phyloP scores from a whole-genome alignment of 1,140 invertebrate genomes.

The Caenorhabditis briggsae region DNA sequence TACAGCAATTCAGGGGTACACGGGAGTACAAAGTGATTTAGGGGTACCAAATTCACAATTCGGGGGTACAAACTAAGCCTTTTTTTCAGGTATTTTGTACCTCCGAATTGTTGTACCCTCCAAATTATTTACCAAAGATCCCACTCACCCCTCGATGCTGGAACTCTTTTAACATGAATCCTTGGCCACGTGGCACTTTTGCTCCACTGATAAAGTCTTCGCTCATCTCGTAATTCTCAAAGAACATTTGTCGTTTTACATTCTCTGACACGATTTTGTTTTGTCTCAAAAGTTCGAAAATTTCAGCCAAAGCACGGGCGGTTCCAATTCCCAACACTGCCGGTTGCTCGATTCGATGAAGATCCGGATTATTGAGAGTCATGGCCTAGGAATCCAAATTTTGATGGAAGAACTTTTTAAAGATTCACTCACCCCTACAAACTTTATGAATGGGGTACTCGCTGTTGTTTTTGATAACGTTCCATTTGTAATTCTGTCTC shows the following conservation, averaged over 20 bases:
- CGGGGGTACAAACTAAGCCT: neutral
- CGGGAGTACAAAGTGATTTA: too few relatives aligned
- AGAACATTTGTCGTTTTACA: neutral
- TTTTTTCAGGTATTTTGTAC: neutral
- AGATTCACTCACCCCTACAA: constrained; percentile 18
- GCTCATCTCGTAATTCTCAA: constrained; percentile 30
- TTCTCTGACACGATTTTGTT: constrained; percentile 36
- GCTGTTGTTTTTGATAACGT: constrained; percentile 26
- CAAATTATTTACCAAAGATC: too few relatives aligned
- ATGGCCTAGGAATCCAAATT: constrained; percentile 60
- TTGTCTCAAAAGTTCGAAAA: constrained; percentile 31
- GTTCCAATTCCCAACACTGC: constrained; percentile 64
- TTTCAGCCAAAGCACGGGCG: constrained; percentile 55
- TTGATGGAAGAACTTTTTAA: neutral
- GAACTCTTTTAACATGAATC: constrained; percentile 47
- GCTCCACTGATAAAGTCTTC: constrained; percentile 56
- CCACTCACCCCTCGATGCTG: neutral
- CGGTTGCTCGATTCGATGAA: constrained; percentile 62
- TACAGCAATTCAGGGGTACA: too few relatives aligned
- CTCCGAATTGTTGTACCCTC: too few relatives aligned
- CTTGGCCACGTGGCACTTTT: constrained; percentile 57
- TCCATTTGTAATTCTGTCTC: constrained; percentile 51
- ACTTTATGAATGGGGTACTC: constrained; percentile 24
- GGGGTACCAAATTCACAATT: too few relatives aligned
- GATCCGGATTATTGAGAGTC: constrained; percentile 67